phyloP scores from a whole-genome alignment of 2,113 vertebrate genomes.

The Acrocephalus arundinaceus region DNA sequence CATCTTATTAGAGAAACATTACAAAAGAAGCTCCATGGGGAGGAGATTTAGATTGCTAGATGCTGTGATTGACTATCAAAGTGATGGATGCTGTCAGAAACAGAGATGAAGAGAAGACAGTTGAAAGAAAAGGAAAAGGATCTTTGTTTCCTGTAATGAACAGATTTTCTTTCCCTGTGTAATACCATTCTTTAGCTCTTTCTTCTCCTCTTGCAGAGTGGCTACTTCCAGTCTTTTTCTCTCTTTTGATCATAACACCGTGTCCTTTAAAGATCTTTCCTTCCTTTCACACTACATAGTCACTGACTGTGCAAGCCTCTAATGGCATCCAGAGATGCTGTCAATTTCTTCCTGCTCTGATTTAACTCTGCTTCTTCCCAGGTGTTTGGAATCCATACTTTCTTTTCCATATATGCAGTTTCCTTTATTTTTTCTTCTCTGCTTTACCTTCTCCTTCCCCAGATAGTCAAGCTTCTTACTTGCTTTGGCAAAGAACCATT shows the following conservation, averaged over 20 bases:
- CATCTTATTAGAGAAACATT: slow-evolving; percentile 31
- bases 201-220: neutral
- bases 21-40: slow-evolving; percentile 35
- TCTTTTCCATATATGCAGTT: neutral
- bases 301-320: neutral
- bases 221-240: neutral
- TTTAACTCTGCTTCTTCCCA: neutral
- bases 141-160: slow-evolving; percentile 54
- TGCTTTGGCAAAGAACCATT: neutral
- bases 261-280: slow-evolving; percentile 17
- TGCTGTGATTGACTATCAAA: slow-evolving; percentile 31
- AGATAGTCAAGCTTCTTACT: neutral
- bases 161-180: neutral
- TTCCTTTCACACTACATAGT: neutral
- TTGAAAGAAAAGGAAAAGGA: slow-evolving; percentile 45
- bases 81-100: slow-evolving; percentile 60
- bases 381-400: neutral
- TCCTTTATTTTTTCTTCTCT: neutral
- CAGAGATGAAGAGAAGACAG: slow-evolving; percentile 34
- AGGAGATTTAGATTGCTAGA: slow-evolving; percentile 10
- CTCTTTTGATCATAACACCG: neutral
- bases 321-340: neutral
- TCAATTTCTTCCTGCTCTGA: neutral
- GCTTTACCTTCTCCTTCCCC: neutral
- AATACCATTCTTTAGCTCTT: neutral